A percentile compares a stretch with the other conserved stretches of the same genome.
These are phyloP conservation scores for Tiliacea citrago DNA, from an alignment of 2,888 invertebrate species.

Conservation along the genomic window DNA sequence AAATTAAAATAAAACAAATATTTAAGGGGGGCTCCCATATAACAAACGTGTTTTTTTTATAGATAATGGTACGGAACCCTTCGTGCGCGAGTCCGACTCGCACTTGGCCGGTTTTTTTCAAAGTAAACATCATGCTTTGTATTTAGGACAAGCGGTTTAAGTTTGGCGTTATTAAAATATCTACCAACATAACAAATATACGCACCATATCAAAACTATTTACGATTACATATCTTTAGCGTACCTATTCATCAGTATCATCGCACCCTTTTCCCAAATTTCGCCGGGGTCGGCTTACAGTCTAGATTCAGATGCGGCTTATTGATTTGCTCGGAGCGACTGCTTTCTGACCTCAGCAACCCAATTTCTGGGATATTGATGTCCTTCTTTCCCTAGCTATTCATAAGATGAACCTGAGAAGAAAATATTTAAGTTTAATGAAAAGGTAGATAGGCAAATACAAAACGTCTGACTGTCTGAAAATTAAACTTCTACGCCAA, in stretches of 20 bases:
- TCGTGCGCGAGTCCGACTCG: too few relatives aligned
- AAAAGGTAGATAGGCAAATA: background rate
- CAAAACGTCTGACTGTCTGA: background rate
- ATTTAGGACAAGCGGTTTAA: too few relatives aligned
- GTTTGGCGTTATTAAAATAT: background rate
- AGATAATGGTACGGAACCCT: too few relatives aligned
- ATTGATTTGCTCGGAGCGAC: conserved; percentile 48
- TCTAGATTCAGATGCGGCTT: conserved; percentile 56
- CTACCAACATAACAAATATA: background rate
- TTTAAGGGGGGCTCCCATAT: too few relatives aligned
- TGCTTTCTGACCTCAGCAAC: conserved; percentile 55
- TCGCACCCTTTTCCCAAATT: conserved; percentile 30
- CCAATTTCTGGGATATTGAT: conserved; percentile 51
- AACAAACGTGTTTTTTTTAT: too few relatives aligned
- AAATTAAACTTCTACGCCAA: conserved; percentile 30
- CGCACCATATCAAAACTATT: background rate
- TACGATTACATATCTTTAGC: background rate
- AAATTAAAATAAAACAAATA: too few relatives aligned
- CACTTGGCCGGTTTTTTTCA: too few relatives aligned
- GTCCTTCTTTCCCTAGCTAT: conserved; percentile 24
- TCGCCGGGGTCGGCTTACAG: conserved; percentile 29
- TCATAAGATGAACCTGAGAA: conserved; percentile 7
- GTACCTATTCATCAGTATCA: conserved; percentile 29
- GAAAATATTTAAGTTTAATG: background rate
- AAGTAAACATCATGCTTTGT: too few relatives aligned